Evolutionary conservation across 2,888 invertebrate genomes (phyloP).

Genomic region (Agrotis puta): DNA sequence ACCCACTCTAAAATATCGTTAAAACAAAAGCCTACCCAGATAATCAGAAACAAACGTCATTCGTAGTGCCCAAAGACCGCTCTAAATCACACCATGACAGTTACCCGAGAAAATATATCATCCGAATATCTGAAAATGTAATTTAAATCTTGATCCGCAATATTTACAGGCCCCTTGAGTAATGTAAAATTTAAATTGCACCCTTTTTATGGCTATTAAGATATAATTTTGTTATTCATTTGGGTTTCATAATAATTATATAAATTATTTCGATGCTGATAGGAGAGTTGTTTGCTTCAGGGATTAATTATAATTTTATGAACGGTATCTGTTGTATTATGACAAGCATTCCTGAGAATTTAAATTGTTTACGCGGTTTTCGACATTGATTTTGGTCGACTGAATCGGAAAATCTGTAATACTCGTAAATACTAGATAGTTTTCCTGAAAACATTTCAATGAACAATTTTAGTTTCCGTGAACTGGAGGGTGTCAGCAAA

Average conservation of each 20-base stretch:
- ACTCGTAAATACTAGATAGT: neutral
- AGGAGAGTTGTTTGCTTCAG: constrained; percentile 25
- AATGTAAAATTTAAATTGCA: constrained; percentile 64
- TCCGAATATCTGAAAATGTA: constrained; percentile 66
- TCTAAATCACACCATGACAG: constrained; percentile 65
- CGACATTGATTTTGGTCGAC: neutral
- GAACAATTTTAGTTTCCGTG: neutral
- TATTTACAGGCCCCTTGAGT: constrained; percentile 69
- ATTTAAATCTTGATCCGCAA: constrained; percentile 71
- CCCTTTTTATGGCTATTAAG: constrained; percentile 65
- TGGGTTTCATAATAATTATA: constrained; percentile 56
- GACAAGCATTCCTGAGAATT: neutral
- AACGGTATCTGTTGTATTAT: neutral
- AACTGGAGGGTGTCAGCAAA: too few species aligned
- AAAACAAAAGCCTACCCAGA: constrained; percentile 16
- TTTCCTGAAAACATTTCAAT: neutral
- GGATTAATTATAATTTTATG: constrained; percentile 34
- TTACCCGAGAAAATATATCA: constrained; percentile 61
- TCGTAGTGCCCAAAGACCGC: constrained; percentile 53
- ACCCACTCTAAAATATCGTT: constrained; percentile 37
- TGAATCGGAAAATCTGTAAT: neutral
- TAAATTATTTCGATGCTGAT: constrained; percentile 46
- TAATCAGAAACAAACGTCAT: constrained; percentile 50
- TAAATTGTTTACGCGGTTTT: neutral
- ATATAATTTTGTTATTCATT: constrained; percentile 61